Percentiles rank a stretch among this genome's conserved stretches.
phyloP scores from a whole-genome alignment of 2,113 vertebrate species.

The Dunckerocampus dactyliophorus region DNA sequence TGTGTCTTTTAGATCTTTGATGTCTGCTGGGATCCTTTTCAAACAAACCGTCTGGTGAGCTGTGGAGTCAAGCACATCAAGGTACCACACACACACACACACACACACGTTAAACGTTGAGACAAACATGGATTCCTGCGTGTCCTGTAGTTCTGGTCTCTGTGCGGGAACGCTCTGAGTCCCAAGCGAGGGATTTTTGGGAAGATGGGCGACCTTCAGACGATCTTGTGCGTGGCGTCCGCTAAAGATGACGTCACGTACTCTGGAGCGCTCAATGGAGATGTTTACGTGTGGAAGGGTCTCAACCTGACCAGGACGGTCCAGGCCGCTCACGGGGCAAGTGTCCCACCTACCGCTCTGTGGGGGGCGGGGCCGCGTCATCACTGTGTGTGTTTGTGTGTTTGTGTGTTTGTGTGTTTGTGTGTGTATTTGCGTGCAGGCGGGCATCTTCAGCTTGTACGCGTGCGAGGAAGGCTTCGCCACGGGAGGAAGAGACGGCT shows the following conservation, averaged over 20 bases:
- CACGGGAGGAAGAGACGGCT: constrained; percentile 91
- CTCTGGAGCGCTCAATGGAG: constrained; percentile 92
- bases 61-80: constrained; percentile 93
- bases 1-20: constrained; percentile 77
- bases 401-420: not conserved
- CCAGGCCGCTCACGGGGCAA: constrained; percentile 89
- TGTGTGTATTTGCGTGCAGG: constrained; percentile 54
- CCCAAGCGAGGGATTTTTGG: constrained; percentile 94
- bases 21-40: constrained; percentile 89
- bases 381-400: not conserved
- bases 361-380: not conserved
- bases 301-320: constrained; percentile 85
- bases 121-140: not conserved
- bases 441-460: constrained; percentile 96
- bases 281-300: constrained; percentile 94
- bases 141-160: constrained; percentile 82
- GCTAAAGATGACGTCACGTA: constrained; percentile 91
- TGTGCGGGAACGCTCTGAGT: constrained; percentile 90
- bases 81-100: constrained; percentile 58
- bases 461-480: constrained; percentile 95
- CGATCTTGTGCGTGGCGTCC: constrained; percentile 89
- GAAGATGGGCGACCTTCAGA: constrained; percentile 93
- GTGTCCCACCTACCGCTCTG: constrained; percentile 38
- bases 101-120: not conserved
- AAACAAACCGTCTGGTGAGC: constrained; percentile 84